A percentile compares a stretch with the other conserved stretches of the same genome.
These are phyloP conservation scores for Trematocara marginatum DNA, from an alignment of 2,113 vertebrate genomes.

Conservation along the genomic window DNA sequence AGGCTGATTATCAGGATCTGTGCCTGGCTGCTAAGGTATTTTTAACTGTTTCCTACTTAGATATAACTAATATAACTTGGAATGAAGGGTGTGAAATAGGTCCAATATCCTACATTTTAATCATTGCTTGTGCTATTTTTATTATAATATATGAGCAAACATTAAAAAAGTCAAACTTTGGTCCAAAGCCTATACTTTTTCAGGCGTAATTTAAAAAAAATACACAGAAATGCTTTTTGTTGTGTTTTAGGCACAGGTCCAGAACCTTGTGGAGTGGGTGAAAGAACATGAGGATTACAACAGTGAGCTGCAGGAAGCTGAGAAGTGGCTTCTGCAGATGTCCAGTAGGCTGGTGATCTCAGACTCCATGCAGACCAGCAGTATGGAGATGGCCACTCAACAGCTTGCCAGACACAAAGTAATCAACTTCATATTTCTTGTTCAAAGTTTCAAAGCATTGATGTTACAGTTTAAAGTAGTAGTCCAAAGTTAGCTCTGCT, in stretches of 20 bases:
- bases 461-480: background rate
- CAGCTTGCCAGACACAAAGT: conserved; percentile 96
- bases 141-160: background rate
- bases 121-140: background rate
- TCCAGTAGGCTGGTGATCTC: conserved; percentile 85
- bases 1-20: conserved; percentile 81
- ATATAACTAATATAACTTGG: background rate
- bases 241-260: conserved; percentile 73
- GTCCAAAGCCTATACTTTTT: background rate
- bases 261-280: conserved; percentile 80
- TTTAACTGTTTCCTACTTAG: background rate
- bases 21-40: conserved; percentile 77
- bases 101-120: background rate
- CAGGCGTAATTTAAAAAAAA: accelerated
- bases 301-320: conserved; percentile 86
- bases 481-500: background rate
- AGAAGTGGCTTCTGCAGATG: conserved; percentile 95
- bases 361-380: conserved; percentile 82
- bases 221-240: background rate
- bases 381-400: conserved; percentile 87
- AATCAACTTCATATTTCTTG: background rate
- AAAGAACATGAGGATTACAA: conserved; percentile 93
- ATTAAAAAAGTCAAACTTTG: background rate
- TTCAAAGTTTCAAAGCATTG: background rate
- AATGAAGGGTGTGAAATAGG: background rate